Evolutionary conservation across 2,113 vertebrate genomes (phyloP), one percentile per base, ranked within the genome.

Genomic region (Chascanopsetta lugubris): DNA sequence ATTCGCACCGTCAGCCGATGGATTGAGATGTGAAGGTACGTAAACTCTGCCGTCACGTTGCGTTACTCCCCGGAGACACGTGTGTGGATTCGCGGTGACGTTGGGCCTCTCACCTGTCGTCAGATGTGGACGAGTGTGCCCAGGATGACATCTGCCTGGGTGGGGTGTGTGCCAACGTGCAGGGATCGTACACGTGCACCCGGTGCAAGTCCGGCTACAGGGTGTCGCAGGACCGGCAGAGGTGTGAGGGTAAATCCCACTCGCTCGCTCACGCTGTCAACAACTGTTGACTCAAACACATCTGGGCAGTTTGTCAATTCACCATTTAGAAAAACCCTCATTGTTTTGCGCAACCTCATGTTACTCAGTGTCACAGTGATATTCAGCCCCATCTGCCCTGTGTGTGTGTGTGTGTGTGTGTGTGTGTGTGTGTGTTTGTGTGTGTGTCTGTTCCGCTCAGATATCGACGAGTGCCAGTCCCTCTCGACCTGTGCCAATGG

Each of bases 121-220:
- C 85, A 98, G 96, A 98, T 81, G 83, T 95, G 0, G 47, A 98
- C 6, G 96, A 97, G 66, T 98, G 95, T 60, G 46, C 74, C 12
- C 79, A 82, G 58, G 82, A 42, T 34, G 79, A 89, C 58, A 61
- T 91, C 4, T 98, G 96, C 79, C 88, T 85, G 1, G 83, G 80
- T 0, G 93, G 93, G 11, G 91, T 95, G 74, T 98, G 95, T 79
- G 85, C 91, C 77, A 97, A 97, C 85, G 94, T 90, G 0, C 88
- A 94, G 27, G 95, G 95, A 57, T 97, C 94, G 32, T 97, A 93
- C 64, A 86, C 88, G 75, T 97, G 95, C 63, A 90, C 88, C 24
- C 71, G 87, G 68, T 98, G 95, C 61, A 89, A 91, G 10, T 29
- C 84, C 0, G 95, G 96, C 66, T 97, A 94, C 56, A 54, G 78